These are phyloP conservation scores for Tetramorium bicarinatum DNA, from an alignment of 2,888 invertebrate genomes.

Conservation along the genomic window DNA sequence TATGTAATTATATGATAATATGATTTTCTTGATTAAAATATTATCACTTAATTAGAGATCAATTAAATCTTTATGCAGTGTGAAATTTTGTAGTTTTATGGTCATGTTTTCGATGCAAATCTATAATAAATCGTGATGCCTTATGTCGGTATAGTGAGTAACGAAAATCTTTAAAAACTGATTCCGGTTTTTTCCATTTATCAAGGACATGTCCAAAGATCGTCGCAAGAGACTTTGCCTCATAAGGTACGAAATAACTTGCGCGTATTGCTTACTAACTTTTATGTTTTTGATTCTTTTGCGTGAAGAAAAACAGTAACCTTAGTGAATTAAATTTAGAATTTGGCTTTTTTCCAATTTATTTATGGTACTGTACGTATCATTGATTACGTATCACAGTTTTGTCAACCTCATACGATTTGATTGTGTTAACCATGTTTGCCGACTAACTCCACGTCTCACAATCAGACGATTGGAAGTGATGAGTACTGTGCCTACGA, in stretches of 20 bases:
- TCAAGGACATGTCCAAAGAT: slow-evolving; percentile 19
- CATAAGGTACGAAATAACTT: not conserved
- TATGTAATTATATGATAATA: not conserved
- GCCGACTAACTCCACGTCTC: not conserved
- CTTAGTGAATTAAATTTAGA: slow-evolving; percentile 5
- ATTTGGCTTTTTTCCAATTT: not conserved
- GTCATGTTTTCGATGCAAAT: not conserved
- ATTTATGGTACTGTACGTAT: not conserved
- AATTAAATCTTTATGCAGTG: not conserved
- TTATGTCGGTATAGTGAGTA: not conserved
- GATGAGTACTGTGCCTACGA: slow-evolving; percentile 22
- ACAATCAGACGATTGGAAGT: not conserved
- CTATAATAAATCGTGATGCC: not conserved
- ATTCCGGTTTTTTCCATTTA: not conserved
- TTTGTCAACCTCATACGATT: slow-evolving; percentile 19
- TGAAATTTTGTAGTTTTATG: not conserved
- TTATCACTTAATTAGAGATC: not conserved
- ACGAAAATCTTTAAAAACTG: not conserved
- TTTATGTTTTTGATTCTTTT: not conserved
- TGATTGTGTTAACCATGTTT: slow-evolving; percentile 13
- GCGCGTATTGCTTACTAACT: not conserved
- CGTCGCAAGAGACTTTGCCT: not conserved
- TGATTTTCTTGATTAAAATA: not conserved
- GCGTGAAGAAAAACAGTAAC: not conserved
- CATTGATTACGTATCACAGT: not conserved